phyloP scores from a whole-genome alignment of 2,888 invertebrate genomes.

The Abscondita cerata region DNA sequence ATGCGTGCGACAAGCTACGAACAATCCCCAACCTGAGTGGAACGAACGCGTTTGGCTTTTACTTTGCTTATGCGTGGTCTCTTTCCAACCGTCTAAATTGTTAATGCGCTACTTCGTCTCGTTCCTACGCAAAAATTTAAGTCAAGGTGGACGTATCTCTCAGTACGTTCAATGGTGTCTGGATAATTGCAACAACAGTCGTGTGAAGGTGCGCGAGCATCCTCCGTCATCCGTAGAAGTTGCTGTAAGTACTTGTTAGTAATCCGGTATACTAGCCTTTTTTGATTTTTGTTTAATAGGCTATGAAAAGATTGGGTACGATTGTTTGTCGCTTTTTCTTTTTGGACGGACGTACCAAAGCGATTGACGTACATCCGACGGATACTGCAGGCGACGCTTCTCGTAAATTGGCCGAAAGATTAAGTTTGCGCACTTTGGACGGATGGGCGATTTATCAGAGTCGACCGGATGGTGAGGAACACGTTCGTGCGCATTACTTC shows the following conservation, averaged over 20 bases:
- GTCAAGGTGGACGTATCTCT: conserved; percentile 71
- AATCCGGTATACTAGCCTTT: conserved; percentile 7
- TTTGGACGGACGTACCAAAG: conserved; percentile 93
- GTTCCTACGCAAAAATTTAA: conserved; percentile 74
- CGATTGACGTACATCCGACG: conserved; percentile 93
- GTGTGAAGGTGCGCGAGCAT: conserved; percentile 79
- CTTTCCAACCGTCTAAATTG: conserved; percentile 88
- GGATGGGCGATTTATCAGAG: conserved; percentile 97
- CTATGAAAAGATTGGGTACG: conserved; percentile 88
- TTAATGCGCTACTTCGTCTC: conserved; percentile 81
- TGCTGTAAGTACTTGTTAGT: conserved; percentile 71
- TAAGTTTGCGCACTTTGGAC: conserved; percentile 81
- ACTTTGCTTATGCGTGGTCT: conserved; percentile 87
- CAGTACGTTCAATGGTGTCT: conserved; percentile 95
- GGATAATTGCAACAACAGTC: conserved; percentile 89
- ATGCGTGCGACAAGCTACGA: conserved; percentile 86
- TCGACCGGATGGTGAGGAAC: conserved; percentile 85
- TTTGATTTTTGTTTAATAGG: conserved; percentile 61
- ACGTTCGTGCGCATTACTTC: conserved; percentile 90
- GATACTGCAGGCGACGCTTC: conserved; percentile 93
- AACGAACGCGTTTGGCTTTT: conserved; percentile 88
- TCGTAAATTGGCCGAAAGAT: conserved; percentile 85
- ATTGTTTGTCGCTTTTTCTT: conserved; percentile 95
- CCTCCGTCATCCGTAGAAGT: conserved; percentile 94
- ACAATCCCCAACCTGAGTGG: conserved; percentile 85